These are phyloP conservation scores for Dasysyrphus albostriatus DNA, from an alignment of 2,888 invertebrate genomes.

Conservation along the genomic window DNA sequence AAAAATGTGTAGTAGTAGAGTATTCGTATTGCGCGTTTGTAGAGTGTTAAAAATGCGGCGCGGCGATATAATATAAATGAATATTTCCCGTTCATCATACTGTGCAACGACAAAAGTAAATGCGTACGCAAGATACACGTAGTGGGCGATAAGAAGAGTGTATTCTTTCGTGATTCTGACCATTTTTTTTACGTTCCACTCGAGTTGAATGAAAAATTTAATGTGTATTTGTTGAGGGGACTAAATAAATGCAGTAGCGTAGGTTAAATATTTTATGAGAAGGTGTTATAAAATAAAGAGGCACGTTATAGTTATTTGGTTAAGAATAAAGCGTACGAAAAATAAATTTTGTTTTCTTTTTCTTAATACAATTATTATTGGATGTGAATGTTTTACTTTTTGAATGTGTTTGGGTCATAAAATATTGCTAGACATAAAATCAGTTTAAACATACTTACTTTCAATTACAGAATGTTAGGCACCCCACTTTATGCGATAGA, in stretches of 20 bases:
- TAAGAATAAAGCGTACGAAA: too few species aligned
- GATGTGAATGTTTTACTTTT: too few species aligned
- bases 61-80: constrained; percentile 62
- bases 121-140: constrained; percentile 74
- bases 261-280: constrained; percentile 11
- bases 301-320: too few species aligned
- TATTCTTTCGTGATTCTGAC: constrained; percentile 31
- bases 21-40: constrained; percentile 58
- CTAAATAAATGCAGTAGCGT: constrained; percentile 50
- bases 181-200: constrained; percentile 74
- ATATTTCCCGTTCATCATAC: constrained; percentile 69
- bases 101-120: constrained; percentile 58
- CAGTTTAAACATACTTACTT: too few species aligned
- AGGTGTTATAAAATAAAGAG: constrained; percentile 9
- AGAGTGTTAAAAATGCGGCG: constrained; percentile 39
- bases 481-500: too few species aligned
- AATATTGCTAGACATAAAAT: too few species aligned
- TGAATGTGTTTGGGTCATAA: too few species aligned
- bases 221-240: constrained; percentile 61
- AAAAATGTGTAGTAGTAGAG: constrained; percentile 73
- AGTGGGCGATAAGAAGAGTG: constrained; percentile 66
- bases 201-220: constrained; percentile 73
- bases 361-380: too few species aligned
- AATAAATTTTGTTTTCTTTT: too few species aligned
- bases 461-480: too few species aligned